These are phyloP conservation scores for Lithophane socia DNA, from an alignment of 2,888 invertebrate genomes.

Conservation along the genomic window DNA sequence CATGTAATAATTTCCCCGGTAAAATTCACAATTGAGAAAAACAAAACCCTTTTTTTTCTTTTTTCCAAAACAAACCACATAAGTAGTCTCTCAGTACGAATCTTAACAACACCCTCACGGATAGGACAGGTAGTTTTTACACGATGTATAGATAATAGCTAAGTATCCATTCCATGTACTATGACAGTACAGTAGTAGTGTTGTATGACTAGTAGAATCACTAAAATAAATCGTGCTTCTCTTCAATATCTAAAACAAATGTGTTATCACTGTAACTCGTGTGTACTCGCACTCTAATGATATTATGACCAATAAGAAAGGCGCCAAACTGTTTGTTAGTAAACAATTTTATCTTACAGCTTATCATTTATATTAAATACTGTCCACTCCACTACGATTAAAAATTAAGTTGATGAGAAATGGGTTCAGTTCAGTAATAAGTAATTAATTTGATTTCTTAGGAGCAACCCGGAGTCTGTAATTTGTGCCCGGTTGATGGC, in stretches of 20 bases:
- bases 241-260: constrained; percentile 4
- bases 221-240: neutral
- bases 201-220: neutral
- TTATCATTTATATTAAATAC: constrained; percentile 29
- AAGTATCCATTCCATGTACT: neutral
- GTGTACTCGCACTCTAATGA: neutral
- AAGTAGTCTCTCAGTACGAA: too few relatives aligned
- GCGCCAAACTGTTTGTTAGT: constrained; percentile 32
- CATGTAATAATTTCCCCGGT: too few relatives aligned
- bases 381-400: neutral
- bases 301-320: constrained; percentile 25
- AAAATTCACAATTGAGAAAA: too few relatives aligned
- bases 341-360: constrained; percentile 32
- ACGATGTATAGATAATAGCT: neutral
- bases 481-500: too few relatives aligned
- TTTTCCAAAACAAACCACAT: too few relatives aligned
- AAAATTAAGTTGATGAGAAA: constrained; percentile 3
- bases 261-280: constrained; percentile 11
- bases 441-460: too few relatives aligned
- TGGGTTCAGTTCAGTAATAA: neutral
- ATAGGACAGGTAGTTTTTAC: too few relatives aligned
- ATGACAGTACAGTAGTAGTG: too few relatives aligned
- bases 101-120: too few relatives aligned
- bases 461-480: too few relatives aligned
- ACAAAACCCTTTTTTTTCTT: too few relatives aligned